A percentile compares a stretch with the other conserved stretches of the same genome.
These are phyloP conservation scores for Aethina tumida DNA, from an alignment of 1,140 invertebrate genomes.

Conservation along the genomic window DNA sequence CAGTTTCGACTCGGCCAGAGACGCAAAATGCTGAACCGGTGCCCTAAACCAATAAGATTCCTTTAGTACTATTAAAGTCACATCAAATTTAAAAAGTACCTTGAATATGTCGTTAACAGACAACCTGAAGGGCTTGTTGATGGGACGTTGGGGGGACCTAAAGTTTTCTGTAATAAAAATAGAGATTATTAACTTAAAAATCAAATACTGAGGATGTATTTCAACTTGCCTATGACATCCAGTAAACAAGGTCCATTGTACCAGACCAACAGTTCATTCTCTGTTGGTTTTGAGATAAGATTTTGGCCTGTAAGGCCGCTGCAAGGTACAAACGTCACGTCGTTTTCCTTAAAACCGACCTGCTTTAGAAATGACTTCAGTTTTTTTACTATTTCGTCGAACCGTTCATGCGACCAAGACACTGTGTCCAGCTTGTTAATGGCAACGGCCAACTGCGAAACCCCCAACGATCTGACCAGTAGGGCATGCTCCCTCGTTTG, in stretches of 20 bases:
- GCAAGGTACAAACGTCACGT: constrained; percentile 88
- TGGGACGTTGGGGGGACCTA: constrained; percentile 70
- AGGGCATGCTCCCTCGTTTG: constrained; percentile 97
- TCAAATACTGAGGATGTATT: neutral
- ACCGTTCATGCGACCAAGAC: constrained; percentile 69
- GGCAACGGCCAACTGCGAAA: constrained; percentile 75
- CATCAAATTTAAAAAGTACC: constrained; percentile 18
- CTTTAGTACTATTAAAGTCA: constrained; percentile 2
- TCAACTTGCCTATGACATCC: constrained; percentile 64
- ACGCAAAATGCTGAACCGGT: constrained; percentile 80
- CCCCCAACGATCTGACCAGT: constrained; percentile 83
- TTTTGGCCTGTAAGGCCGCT: constrained; percentile 94
- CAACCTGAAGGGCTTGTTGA: constrained; percentile 83
- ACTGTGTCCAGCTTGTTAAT: constrained; percentile 81
- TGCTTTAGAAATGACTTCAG: constrained; percentile 85
- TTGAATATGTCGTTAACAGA: constrained; percentile 94
- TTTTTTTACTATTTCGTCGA: constrained; percentile 77
- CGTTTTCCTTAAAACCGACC: constrained; percentile 84
- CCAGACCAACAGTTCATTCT: constrained; percentile 64
- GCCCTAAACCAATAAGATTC: constrained; percentile 38
- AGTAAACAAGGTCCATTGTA: constrained; percentile 75
- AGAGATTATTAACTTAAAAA: constrained; percentile 7
- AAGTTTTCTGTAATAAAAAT: constrained; percentile 55
- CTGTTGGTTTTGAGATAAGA: constrained; percentile 59
- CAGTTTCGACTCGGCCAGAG: constrained; percentile 84